Percentiles rank a stretch among this genome's conserved stretches.
These are phyloP conservation scores for Anseranas semipalmata DNA, from an alignment of 2,113 vertebrate species.

Conservation along the genomic window DNA sequence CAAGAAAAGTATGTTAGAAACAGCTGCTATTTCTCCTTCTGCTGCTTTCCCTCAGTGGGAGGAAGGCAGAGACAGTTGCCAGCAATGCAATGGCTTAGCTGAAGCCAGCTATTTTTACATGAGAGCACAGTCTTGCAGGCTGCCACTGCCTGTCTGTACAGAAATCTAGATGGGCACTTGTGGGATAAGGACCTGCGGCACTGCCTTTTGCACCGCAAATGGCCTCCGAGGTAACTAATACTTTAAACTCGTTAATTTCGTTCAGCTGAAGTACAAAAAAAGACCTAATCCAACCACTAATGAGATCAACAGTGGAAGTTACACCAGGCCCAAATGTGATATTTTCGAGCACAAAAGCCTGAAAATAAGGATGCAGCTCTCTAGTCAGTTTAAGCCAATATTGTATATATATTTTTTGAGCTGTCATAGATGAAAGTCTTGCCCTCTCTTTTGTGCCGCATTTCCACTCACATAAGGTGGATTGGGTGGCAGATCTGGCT, in stretches of 20 bases:
- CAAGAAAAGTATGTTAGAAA: conserved; percentile 38
- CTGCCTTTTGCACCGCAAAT: neutral
- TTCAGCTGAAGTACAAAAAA: neutral
- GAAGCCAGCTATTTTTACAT: conserved; percentile 44
- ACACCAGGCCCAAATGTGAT: neutral
- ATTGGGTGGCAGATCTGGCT: neutral
- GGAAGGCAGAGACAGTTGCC: conserved; percentile 37
- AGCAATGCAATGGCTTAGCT: neutral
- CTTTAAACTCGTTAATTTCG: neutral
- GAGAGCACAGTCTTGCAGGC: neutral
- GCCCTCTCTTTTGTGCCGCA: neutral
- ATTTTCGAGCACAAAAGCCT: neutral
- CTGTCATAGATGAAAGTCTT: neutral
- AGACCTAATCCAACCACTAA: neutral
- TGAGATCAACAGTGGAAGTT: neutral
- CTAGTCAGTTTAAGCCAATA: neutral
- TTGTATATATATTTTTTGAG: neutral
- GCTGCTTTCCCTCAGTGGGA: conserved; percentile 18
- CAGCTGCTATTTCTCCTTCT: conserved; percentile 51
- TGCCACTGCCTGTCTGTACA: neutral
- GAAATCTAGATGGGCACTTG: neutral
- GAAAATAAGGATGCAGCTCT: neutral
- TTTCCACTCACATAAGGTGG: neutral
- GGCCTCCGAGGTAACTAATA: neutral
- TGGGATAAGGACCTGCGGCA: neutral